These are phyloP conservation scores for Suricata suricatta DNA, from an alignment of 2,113 vertebrate species.

Conservation along the genomic window DNA sequence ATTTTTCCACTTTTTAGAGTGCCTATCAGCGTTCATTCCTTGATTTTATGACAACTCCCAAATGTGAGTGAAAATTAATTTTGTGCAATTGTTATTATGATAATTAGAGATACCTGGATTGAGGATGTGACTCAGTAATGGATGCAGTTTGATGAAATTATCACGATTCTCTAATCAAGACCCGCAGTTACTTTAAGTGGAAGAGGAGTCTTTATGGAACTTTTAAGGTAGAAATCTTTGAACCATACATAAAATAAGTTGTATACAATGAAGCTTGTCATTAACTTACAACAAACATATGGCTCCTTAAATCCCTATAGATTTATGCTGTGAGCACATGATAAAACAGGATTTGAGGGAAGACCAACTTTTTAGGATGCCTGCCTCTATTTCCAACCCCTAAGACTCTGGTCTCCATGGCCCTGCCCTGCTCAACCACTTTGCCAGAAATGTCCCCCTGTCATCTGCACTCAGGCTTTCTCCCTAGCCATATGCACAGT, in stretches of 20 bases:
- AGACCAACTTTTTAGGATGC: neutral
- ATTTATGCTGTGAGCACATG: neutral
- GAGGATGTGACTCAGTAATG: neutral
- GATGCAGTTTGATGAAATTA: neutral
- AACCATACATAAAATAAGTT: neutral
- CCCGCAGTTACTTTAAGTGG: neutral
- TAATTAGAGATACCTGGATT: neutral
- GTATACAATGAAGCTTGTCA: neutral
- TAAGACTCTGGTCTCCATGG: neutral
- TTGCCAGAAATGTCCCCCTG: neutral
- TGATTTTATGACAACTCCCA: neutral
- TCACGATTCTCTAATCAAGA: neutral
- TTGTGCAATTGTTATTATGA: neutral
- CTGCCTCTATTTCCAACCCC: neutral
- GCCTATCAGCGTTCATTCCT: neutral
- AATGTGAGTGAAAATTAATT: neutral
- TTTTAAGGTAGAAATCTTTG: neutral
- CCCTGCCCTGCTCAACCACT: neutral
- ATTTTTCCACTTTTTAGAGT: neutral
- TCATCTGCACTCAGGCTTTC: neutral
- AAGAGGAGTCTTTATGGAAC: neutral
- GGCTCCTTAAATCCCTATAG: neutral
- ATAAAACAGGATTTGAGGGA: neutral
- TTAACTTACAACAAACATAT: neutral
- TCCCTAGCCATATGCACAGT: neutral